Evolutionary conservation across 2,888 invertebrate species (phyloP).

Genomic region (Drosophila kuntzei): DNA sequence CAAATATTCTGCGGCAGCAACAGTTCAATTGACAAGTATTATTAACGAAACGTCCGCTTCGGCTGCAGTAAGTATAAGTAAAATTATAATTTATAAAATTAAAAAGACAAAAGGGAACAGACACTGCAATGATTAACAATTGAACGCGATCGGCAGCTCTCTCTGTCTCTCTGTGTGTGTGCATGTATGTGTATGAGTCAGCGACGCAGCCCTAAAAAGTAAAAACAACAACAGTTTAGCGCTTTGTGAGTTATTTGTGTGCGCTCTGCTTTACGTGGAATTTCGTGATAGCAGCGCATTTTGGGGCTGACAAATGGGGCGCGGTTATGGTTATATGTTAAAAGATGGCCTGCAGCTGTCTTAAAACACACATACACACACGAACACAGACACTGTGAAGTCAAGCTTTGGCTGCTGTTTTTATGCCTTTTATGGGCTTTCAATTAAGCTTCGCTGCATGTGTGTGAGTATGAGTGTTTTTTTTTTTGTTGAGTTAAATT

Average conservation of each 20-base stretch:
- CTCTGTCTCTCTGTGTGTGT: slow-evolving; percentile 12
- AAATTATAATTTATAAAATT: neutral
- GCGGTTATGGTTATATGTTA: slow-evolving; percentile 32
- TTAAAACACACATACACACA: slow-evolving; percentile 13
- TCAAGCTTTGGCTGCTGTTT: slow-evolving; percentile 45
- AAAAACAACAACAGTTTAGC: slow-evolving; percentile 44
- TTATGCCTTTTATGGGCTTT: slow-evolving; percentile 61
- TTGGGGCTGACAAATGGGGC: slow-evolving; percentile 44
- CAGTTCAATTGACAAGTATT: slow-evolving; percentile 49
- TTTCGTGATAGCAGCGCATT: slow-evolving; percentile 46
- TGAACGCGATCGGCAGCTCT: slow-evolving; percentile 5
- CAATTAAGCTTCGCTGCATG: slow-evolving; percentile 46
- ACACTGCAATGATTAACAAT: neutral
- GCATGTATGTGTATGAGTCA: slow-evolving; percentile 65
- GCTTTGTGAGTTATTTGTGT: slow-evolving; percentile 33
- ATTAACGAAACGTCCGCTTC: slow-evolving; percentile 32
- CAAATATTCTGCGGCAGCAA: slow-evolving; percentile 41
- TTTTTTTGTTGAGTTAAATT: slow-evolving; percentile 49
- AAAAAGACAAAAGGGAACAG: neutral
- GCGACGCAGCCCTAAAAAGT: slow-evolving; percentile 54
- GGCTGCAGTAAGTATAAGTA: slow-evolving; percentile 62
- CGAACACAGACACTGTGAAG: slow-evolving; percentile 13
- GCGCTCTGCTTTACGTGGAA: slow-evolving; percentile 41
- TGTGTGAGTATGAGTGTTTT: slow-evolving; percentile 21
- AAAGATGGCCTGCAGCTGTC: slow-evolving; percentile 31